A percentile compares a stretch with the other conserved stretches of the same genome.
These are phyloP conservation scores for Drosophila cyrtoloma DNA, from an alignment of 2,888 invertebrate genomes.

Conservation along the genomic window DNA sequence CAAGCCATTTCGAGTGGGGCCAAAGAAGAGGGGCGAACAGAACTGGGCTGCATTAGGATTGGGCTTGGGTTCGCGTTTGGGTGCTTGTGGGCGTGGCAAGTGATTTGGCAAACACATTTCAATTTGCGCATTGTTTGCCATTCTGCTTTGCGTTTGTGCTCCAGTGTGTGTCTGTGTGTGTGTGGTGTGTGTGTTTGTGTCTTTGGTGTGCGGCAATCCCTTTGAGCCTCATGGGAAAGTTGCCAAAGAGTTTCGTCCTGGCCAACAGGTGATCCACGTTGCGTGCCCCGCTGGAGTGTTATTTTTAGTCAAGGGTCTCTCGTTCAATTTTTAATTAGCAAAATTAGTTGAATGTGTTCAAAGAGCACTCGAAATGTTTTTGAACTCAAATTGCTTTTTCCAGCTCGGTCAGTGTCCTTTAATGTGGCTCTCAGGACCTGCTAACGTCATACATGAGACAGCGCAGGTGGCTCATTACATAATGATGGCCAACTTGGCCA, in stretches of 20 bases:
- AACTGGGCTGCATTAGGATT: not conserved
- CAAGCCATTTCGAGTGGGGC: not conserved
- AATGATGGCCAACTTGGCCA: slow-evolving; percentile 9
- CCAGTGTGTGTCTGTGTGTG: slow-evolving; percentile 18
- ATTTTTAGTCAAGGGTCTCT: slow-evolving; percentile 68
- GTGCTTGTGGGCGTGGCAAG: slow-evolving; percentile 49
- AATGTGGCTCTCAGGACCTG: slow-evolving; percentile 45
- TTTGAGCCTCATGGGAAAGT: slow-evolving; percentile 71
- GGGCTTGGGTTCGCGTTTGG: not conserved
- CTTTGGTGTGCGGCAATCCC: slow-evolving; percentile 49
- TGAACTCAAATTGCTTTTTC: slow-evolving; percentile 14
- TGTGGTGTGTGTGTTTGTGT: not conserved
- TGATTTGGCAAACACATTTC: slow-evolving; percentile 70
- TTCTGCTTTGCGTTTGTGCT: slow-evolving; percentile 43
- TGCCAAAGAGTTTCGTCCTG: slow-evolving; percentile 64
- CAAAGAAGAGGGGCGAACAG: not conserved
- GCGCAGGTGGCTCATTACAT: slow-evolving; percentile 19
- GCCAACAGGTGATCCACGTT: slow-evolving; percentile 76
- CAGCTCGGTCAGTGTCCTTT: slow-evolving; percentile 46
- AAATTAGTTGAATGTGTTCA: slow-evolving; percentile 61
- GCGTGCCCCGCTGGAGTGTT: slow-evolving; percentile 39
- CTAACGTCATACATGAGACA: slow-evolving; percentile 22
- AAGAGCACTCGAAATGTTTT: slow-evolving; percentile 25
- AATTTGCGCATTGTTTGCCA: slow-evolving; percentile 69
- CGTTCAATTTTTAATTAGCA: slow-evolving; percentile 81